These are phyloP conservation scores for Hemiscyllium ocellatum DNA, from an alignment of 2,113 vertebrate species.

Conservation along the genomic window DNA sequence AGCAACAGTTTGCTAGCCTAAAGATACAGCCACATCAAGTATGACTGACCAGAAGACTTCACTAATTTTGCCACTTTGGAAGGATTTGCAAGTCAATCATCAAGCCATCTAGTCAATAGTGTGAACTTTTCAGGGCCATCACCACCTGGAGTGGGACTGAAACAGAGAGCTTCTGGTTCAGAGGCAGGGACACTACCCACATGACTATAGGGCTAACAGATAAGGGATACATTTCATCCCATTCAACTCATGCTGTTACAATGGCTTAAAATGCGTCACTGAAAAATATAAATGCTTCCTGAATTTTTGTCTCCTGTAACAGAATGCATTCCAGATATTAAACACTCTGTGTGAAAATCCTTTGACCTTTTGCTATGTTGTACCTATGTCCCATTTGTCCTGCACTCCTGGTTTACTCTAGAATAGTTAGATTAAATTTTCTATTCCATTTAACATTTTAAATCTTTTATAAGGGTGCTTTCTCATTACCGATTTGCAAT, in stretches of 20 bases:
- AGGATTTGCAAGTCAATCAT: too few relatives aligned
- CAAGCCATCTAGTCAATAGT: too few relatives aligned
- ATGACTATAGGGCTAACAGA: not conserved
- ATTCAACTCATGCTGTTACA: not conserved
- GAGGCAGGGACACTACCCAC: too few relatives aligned
- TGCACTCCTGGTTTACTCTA: not conserved
- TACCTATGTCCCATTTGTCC: not conserved
- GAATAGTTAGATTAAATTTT: not conserved
- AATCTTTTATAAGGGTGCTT: not conserved
- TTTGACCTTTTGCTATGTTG: not conserved
- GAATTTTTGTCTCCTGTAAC: not conserved
- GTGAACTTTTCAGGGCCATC: too few relatives aligned
- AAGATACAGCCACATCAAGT: too few relatives aligned
- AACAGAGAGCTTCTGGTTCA: too few relatives aligned
- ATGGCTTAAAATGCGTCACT: not conserved
- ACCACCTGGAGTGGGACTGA: too few relatives aligned
- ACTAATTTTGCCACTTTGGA: too few relatives aligned
- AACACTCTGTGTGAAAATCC: not conserved
- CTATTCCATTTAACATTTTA: not conserved
- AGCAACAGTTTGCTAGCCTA: too few relatives aligned
- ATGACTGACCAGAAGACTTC: too few relatives aligned
- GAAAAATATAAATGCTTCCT: not conserved
- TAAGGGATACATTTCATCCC: not conserved
- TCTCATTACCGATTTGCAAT: not conserved
- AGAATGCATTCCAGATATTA: not conserved